Evolutionary conservation across 2,797 vertebrate genomes (phyloP).

Genomic region (Falco peregrinus): DNA sequence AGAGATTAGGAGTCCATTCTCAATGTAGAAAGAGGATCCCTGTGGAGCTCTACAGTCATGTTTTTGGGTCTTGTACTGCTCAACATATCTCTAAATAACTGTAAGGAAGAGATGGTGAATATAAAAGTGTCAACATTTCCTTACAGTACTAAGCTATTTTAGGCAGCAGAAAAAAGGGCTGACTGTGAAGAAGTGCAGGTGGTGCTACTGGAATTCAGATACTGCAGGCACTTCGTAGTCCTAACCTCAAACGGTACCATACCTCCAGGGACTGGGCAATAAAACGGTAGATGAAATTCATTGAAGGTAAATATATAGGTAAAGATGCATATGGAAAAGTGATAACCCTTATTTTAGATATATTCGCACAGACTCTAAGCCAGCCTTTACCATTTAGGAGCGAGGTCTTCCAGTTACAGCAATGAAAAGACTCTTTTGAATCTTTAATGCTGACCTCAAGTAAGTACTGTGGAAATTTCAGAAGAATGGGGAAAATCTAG

Average conservation of each 20-base stretch:
- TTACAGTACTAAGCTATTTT: constrained; percentile 19
- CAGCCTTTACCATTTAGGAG: background rate
- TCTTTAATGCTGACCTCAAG: constrained; percentile 31
- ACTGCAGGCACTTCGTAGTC: background rate
- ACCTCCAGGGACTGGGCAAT: background rate
- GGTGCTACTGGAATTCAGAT: background rate
- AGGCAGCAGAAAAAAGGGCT: background rate
- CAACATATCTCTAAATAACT: background rate
- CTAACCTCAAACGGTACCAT: background rate
- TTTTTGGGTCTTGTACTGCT: background rate
- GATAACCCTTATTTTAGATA: background rate
- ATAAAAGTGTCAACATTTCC: constrained; percentile 26
- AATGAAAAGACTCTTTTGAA: constrained; percentile 10
- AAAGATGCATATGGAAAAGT: background rate
- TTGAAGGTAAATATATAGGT: background rate
- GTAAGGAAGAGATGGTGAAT: background rate
- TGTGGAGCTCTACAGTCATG: background rate
- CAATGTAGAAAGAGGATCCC: background rate
- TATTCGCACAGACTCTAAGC: background rate
- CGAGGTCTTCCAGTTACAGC: background rate
- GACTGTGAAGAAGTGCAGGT: background rate
- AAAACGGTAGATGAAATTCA: background rate
- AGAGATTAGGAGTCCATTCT: background rate
- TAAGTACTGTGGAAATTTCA: constrained; percentile 23
- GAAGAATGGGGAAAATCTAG: background rate